Conservation (phyloP, 2,888 invertebrate species). For the Ormyrus pomaceus region DNA sequence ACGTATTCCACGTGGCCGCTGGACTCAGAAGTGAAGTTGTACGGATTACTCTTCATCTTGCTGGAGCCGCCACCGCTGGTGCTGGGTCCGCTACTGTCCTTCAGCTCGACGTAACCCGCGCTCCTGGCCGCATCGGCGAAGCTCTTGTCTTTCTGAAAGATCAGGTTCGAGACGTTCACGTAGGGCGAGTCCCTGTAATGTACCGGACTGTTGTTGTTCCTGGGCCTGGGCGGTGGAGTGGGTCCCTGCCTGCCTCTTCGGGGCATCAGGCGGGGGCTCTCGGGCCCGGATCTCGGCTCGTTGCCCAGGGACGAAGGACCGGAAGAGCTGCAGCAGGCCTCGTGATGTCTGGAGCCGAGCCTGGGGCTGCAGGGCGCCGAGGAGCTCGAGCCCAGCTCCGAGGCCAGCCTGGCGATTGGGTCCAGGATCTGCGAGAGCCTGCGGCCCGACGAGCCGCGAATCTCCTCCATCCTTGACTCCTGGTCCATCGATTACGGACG, state of each 20-base stretch:
- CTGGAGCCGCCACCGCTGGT: conserved; percentile 31
- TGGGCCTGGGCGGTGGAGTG: conserved; percentile 76
- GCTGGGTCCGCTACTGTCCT: conserved; percentile 59
- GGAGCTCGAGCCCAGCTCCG: conserved; percentile 76
- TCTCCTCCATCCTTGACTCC: conserved; percentile 68
- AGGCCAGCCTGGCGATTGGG: conserved; percentile 84
- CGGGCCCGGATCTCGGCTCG: conserved; percentile 66
- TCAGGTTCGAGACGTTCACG: conserved; percentile 70
- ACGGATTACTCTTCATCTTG: conserved; percentile 67
- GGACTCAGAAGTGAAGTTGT: conserved; percentile 71
- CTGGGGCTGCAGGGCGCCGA: conserved; percentile 77
- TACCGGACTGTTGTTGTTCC: conserved; percentile 63
- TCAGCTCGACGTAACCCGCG: conserved; percentile 71
- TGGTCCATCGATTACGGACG: neutral
- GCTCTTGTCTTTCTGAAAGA: conserved; percentile 70
- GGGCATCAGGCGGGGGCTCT: conserved; percentile 48
- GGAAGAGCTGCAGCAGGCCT: conserved; percentile 40
- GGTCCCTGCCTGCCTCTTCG: conserved; percentile 75
- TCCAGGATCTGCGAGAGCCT: conserved; percentile 90
- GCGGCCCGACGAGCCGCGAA: conserved; percentile 77
- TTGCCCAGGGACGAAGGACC: conserved; percentile 63
- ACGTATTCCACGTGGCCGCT: conserved; percentile 72
- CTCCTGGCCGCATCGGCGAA: conserved; percentile 67
- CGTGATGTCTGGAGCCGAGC: conserved; percentile 65
- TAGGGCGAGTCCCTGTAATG: conserved; percentile 69